Evolutionary conservation across 37 sponge, comb jelly and placozoan species (phyloP), one percentile per base, ranked within the genome.

Genomic region (Hormiphora californensis): DNA sequence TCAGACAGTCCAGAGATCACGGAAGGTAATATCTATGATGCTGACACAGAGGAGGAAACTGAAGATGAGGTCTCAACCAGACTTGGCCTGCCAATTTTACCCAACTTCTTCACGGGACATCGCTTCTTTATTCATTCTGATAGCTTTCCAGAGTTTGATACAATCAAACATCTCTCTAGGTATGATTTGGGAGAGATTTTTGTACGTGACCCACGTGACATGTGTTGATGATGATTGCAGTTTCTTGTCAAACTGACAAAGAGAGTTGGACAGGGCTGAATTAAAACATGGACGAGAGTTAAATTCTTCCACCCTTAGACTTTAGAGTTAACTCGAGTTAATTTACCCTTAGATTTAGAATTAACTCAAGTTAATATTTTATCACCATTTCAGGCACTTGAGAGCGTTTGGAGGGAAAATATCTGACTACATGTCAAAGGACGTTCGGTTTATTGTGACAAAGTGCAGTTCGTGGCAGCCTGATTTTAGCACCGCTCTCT

Each of bases 41-140:
- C 81, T 5, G 81, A 73, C 2, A 73, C 81, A 3, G 81, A 73
- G 40, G 81, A 73, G 41, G 81, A 73, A 36, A 73, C 44, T 21
- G 81, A 73, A 40, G 23, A 2, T 11, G 38, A 36, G 19, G 81
- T 73, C 28, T 43, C 43, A 27, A 41, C 40, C 3, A 1, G 81
- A 9, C 81, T 73, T 37, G 81, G 81, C 2, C 44, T 73, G 7
- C 81, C 81, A 4, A 43, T 46, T 21, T 36, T 73, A 37, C 81
- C 81, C 0, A 28, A 73, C 46, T 73, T 73, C 44, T 73, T 73
- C 23, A 23, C 81, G 40, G 81, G 81, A 32, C 81, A 73, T 30
- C 9, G 81, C 7, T 73, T 73, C 81, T 73, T 43, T 46, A 27
- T 73, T 36, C 81, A 73, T 19, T 39, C 81, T 5, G 81, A 73